Percentiles rank a stretch among this genome's conserved stretches.
These are phyloP conservation scores for Drosophila melanica DNA, from an alignment of 1,140 invertebrate genomes.

Conservation along the genomic window DNA sequence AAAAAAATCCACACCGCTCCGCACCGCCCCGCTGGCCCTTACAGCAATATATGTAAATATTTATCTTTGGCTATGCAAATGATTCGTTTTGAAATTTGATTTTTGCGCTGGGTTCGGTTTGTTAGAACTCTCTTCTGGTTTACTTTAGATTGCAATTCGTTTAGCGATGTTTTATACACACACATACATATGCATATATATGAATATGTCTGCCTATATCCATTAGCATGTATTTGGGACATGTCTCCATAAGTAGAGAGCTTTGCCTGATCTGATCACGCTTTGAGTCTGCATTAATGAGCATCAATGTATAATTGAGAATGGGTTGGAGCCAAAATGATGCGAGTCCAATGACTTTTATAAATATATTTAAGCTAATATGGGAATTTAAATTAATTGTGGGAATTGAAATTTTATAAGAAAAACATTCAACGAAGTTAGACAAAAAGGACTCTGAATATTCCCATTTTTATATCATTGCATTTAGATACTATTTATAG, in stretches of 20 bases:
- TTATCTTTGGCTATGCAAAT: constrained; percentile 43
- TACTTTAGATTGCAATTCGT: neutral
- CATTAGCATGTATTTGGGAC: constrained; percentile 23
- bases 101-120: neutral
- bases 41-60: constrained; percentile 33
- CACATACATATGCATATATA: constrained; percentile 13
- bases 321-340: constrained; percentile 4
- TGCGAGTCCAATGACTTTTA: constrained; percentile 15
- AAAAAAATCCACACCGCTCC: neutral
- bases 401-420: no score
- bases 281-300: constrained; percentile 26
- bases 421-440: no score
- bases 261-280: constrained; percentile 9
- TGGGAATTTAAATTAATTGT: no score
- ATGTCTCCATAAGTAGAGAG: no score
- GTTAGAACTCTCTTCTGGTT: neutral
- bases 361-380: neutral
- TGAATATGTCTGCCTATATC: constrained; percentile 13
- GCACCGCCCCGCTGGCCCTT: neutral
- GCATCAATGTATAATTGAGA: constrained; percentile 39
- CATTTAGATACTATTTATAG: no score
- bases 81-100: constrained; percentile 32
- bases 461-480: no score
- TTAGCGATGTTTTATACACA: constrained; percentile 6
- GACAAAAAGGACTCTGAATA: no score